Base-by-base conservation (phyloP, 1,140 invertebrate genomes). In the Chionoecetes opilio region DNA sequence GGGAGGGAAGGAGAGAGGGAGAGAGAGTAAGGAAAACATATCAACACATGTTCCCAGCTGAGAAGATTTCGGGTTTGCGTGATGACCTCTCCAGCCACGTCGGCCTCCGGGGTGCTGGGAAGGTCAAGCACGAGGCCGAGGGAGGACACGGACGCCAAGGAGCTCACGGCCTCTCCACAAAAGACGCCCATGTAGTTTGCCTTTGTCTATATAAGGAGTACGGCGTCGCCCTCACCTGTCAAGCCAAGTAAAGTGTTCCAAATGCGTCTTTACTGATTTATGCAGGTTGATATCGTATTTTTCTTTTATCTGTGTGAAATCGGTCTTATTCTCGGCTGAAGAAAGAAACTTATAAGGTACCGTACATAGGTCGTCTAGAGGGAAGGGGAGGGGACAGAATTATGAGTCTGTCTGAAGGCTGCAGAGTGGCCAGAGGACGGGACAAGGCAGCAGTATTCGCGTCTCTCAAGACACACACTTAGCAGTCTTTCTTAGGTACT, bases 291-390 rank as follows among this genome's bases (percentile, higher is more conserved):
- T 90, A 41, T 46, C 46, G 88, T 90, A 38, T 35, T 90, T 46
- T 90, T 90, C 88, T 46, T 90, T 38, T 90, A 90, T 90, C 35
- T 90, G 88, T 46, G 88, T 46, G 88, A 46, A 90, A 90, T 90
- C 88, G 88, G 37, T 41, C 88, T 34, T 32, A 21, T 87, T 5
- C 21, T n/a, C 63, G 63, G 11, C 63, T n/a, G 21, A 21, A 26
- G 6, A 21, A 11, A 75, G 21, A 53, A 53, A 53, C 46, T 53
- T 53, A 9, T 53, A 17, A 53, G 46, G 46, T 53, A 53, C 46
- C 21, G 41, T 8, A n/a, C 63, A 75, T 75, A 21, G 21, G n/a
- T n/a, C 11, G 63, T 26, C 63, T 21, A 75, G 63, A 75, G 63
- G 11, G 63, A 75, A 75, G 63, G 63, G n/a, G 63, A 75, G n/a